Evolutionary conservation across 1,140 invertebrate genomes (phyloP), one percentile per base, ranked within the genome.

Genomic region (Notospermus geniculatus): DNA sequence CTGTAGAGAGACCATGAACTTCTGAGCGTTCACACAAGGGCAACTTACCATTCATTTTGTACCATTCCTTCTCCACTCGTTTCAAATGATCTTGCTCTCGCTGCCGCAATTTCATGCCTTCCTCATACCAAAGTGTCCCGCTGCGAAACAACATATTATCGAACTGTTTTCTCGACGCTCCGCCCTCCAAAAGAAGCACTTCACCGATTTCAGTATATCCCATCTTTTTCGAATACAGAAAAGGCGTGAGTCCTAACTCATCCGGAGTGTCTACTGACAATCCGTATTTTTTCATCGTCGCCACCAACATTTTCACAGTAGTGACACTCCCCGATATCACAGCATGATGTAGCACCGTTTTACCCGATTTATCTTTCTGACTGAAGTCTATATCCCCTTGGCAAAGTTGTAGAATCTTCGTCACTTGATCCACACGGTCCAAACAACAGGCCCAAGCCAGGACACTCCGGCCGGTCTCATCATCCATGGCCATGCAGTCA

Each of bases 291-390:
- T 57, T 64, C 54, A 72, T 70, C 25, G 67, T 68, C 28, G 63
- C 50, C 1, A 72, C 65, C 13, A 78, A 52, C 11, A 64, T 36
- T 7, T 57, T 50, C 0, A 74, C 74, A 17, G 71, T 58, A 5
- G 60, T 54, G 13, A 64, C 53, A 41, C 69, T 54, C 1, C 73
- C 73, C 9, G 61, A 52, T 36, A 67, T 66, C 1, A 69, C 70
- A 23, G 74, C 73, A 52, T 76, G 69, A 46, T 78, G 76, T 1
- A 78, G 60, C 1, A 71, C 62, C 13, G 74, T 75, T 61, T 68
- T 68, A 0, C 76, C 74, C 25, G 72, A 67, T 15, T 32, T 64
- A 63, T 78, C 76, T 32, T 66, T 67, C 1, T 74, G 66, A 0
- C 61, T 32, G 19, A 76, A 65, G 53, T 76, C 64, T n/a, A 75